phyloP scores from a whole-genome alignment of 2,888 invertebrate genomes.

The Eurois occulta region DNA sequence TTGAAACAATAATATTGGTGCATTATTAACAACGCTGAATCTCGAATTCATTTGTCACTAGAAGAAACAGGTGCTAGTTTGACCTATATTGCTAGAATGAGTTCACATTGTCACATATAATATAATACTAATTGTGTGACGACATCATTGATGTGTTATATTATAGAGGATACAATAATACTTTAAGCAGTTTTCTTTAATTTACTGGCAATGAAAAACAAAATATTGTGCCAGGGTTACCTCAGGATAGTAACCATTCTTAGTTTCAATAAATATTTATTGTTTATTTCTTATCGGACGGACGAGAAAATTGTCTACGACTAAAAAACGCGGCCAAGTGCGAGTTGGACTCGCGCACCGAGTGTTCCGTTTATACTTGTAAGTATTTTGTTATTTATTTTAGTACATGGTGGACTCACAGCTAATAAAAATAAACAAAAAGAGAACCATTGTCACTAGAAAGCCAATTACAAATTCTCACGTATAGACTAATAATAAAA shows the following conservation, averaged over 20 bases:
- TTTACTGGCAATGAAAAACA: slow-evolving; percentile 1
- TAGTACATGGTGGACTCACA: too few relatives aligned
- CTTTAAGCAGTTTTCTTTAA: neutral
- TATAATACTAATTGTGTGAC: too few relatives aligned
- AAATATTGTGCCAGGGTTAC: neutral
- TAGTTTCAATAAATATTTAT: neutral
- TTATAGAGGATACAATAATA: neutral
- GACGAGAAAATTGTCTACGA: neutral
- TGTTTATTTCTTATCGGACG: neutral
- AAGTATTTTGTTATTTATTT: too few relatives aligned
- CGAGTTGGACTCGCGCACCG: too few relatives aligned
- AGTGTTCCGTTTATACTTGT: too few relatives aligned
- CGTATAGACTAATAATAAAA: too few relatives aligned
- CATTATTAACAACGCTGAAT: neutral
- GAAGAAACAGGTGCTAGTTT: slow-evolving; percentile 22
- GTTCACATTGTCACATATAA: too few relatives aligned
- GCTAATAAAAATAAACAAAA: too few relatives aligned
- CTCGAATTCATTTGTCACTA: slow-evolving; percentile 23
- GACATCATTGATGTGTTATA: slow-evolving; percentile 1
- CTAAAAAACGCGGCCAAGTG: too few relatives aligned
- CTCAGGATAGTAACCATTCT: neutral
- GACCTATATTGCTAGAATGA: slow-evolving; percentile 17
- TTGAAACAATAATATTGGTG: slow-evolving; percentile 11
- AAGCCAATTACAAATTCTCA: too few relatives aligned
- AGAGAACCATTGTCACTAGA: too few relatives aligned